phyloP scores from a whole-genome alignment of 2,797 vertebrate genomes.

The Presbytis comata region DNA sequence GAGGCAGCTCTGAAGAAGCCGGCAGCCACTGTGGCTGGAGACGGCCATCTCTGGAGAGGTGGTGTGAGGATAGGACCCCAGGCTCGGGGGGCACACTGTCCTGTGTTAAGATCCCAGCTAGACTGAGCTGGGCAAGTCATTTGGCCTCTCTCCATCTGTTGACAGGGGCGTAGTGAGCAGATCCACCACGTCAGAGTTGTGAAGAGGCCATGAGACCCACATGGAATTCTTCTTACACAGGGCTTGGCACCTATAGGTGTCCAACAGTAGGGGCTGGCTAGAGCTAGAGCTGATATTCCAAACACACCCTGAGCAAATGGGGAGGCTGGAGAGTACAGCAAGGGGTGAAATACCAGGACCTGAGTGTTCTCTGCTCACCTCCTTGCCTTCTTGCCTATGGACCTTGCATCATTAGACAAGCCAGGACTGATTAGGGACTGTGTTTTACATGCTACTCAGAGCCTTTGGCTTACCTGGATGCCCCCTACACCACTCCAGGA shows the following conservation, averaged over 20 bases:
- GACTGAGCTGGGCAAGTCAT: background rate
- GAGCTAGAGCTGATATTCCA: background rate
- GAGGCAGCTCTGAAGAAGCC: background rate
- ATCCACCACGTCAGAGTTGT: background rate
- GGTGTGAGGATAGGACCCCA: background rate
- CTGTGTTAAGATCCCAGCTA: background rate
- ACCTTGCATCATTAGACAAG: background rate
- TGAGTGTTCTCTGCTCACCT: background rate
- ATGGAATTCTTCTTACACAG: background rate
- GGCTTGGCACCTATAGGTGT: background rate
- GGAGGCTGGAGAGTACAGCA: background rate
- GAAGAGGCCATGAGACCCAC: background rate
- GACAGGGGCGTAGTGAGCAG: background rate
- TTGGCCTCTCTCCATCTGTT: background rate
- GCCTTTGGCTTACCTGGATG: background rate
- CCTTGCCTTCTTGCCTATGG: background rate
- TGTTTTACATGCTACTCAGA: background rate
- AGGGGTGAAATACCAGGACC: background rate
- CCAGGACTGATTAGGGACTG: background rate
- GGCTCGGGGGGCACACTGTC: too few relatives aligned
- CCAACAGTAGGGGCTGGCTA: background rate
- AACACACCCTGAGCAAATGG: background rate
- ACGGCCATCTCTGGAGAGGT: background rate
- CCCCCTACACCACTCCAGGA: background rate
- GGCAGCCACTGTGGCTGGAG: background rate